Percentiles rank a stretch among this genome's conserved stretches.
phyloP scores from a whole-genome alignment of 2,113 vertebrate species.

The Hiodon alosoides region DNA sequence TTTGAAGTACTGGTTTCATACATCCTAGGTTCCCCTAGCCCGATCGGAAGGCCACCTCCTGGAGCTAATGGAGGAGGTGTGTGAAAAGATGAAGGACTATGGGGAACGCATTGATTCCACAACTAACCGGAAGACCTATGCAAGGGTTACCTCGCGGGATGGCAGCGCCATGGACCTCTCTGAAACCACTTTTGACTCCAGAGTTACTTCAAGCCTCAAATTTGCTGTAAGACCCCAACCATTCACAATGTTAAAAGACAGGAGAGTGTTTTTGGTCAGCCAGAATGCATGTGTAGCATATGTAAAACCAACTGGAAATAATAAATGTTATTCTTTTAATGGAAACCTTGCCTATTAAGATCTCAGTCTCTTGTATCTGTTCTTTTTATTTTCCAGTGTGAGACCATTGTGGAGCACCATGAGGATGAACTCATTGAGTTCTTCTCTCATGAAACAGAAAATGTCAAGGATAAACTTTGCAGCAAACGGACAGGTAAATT shows the following conservation, averaged over 20 bases:
- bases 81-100: constrained; percentile 91
- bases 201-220: constrained; percentile 77
- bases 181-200: constrained; percentile 71
- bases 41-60: constrained; percentile 86
- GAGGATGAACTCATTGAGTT: constrained; percentile 95
- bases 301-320: not conserved
- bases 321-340: not conserved
- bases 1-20: not conserved
- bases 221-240: constrained; percentile 69
- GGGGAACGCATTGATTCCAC: constrained; percentile 70
- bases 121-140: constrained; percentile 74
- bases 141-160: constrained; percentile 69
- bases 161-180: constrained; percentile 77
- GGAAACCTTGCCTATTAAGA: not conserved
- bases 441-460: constrained; percentile 80
- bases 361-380: not conserved
- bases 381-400: constrained; percentile 67
- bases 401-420: constrained; percentile 86
- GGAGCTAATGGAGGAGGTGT: constrained; percentile 84
- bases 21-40: constrained; percentile 78
- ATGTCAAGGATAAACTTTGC: constrained; percentile 91
- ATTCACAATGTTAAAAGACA: not conserved
- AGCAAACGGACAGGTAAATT: constrained; percentile 84
- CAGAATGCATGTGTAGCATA: not conserved
- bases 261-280: not conserved